Evolutionary conservation across 1,140 invertebrate species (phyloP), one percentile per base, ranked within the genome.

Genomic region (Neodiprion virginianus): DNA sequence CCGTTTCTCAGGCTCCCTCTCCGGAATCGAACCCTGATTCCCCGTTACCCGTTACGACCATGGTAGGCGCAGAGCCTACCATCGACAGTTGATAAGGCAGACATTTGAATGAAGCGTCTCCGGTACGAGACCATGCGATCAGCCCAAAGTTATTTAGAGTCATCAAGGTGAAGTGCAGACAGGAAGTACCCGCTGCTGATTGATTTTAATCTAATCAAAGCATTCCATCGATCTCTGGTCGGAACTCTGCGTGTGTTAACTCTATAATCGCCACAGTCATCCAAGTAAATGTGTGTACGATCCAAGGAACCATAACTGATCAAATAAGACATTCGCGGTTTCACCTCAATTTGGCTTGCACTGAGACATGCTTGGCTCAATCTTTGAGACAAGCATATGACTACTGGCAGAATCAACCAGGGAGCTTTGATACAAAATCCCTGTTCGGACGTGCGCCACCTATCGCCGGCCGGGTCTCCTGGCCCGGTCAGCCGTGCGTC

Each of bases 41-140:
- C 92, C 92, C 92, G 92, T 92, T 84, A 92, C 91, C 91, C 91
- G 90, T 93, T 87, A 91, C 84, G 82, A 91, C 91, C 93, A 94
- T 92, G 93, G 93, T 94, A 93, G 92, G 91, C 93, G 88, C 88
- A 90, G 91, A 92, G 89, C 90, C 90, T 93, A 94, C 93, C 93
- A 92, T 94, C 92, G 92, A 93, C 89, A 95, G 92, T 93, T 95
- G 93, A 95, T 95, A 95, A 91, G 93, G 92, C 93, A 95, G 93
- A 95, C 90, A 95, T 93, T 95, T 95, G 92, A 95, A 95, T 91
- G 93, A 95, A 91, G 88, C 91, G 90, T 93, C 92, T 92, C 91
- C 93, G 91, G 92, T 89, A 85, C 92, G 83, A 90, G 92, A 90
- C 92, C 92, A 91, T 94, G 17, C 17, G 17, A 21, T 21, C 17